These are phyloP conservation scores for Coenonympha glycerion DNA, from an alignment of 2,888 invertebrate species.

Conservation along the genomic window DNA sequence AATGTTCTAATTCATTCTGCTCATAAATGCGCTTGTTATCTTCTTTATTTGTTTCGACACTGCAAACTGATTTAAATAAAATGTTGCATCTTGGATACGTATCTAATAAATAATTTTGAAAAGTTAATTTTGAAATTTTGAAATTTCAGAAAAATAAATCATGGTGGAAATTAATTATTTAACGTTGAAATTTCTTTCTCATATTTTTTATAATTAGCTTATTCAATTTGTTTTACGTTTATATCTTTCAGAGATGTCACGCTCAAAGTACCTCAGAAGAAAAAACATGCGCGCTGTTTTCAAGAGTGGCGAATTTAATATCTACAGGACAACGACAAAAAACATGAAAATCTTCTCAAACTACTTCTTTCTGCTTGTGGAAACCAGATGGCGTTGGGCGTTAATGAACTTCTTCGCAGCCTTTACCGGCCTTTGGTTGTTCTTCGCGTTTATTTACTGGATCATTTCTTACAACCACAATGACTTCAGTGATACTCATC, in stretches of 20 bases:
- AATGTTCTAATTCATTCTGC: too few species aligned
- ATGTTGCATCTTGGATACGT: too few species aligned
- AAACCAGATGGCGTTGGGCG: conserved; percentile 95
- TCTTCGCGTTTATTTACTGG: conserved; percentile 94
- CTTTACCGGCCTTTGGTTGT: conserved; percentile 90
- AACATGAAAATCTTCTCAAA: conserved; percentile 81
- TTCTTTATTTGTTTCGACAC: too few species aligned
- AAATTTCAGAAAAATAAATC: too few species aligned
- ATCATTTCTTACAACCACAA: conserved; percentile 91
- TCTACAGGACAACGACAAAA: conserved; percentile 78
- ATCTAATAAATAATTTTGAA: too few species aligned
- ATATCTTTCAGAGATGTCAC: conserved; percentile 23
- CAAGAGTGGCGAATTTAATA: conserved; percentile 93
- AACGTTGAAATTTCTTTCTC: too few species aligned
- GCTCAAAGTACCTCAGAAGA: conserved; percentile 20
- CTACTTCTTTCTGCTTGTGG: conserved; percentile 88
- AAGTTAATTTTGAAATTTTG: too few species aligned
- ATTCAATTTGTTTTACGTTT: too few species aligned
- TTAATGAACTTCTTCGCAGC: conserved; percentile 88
- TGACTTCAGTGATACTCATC: conserved; percentile 83
- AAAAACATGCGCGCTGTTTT: conserved; percentile 78
- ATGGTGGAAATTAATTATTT: too few species aligned
- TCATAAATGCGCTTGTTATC: too few species aligned
- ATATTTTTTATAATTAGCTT: too few species aligned
- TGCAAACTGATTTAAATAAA: too few species aligned